Evolutionary conservation across 2,888 invertebrate species (phyloP), one percentile per base, ranked within the genome.

Genomic region (Papilio protenor): DNA sequence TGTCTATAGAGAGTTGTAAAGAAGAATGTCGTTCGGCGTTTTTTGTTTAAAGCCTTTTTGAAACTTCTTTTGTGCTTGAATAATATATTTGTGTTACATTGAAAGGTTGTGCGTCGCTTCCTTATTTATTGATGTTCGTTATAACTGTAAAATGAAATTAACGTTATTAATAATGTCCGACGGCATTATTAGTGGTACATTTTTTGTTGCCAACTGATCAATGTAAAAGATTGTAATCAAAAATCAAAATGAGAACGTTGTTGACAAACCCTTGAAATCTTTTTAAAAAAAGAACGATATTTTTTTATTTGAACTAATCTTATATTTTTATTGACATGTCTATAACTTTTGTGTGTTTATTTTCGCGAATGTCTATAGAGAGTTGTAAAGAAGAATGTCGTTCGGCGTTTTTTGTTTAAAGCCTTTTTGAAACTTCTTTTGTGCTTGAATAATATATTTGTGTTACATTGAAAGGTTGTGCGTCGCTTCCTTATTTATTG

Each of bases 301-400:
- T 47, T 47, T 4, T 49, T 16, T n/a, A n/a, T n/a, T n/a, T n/a
- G n/a, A n/a, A n/a, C n/a, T n/a, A n/a, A n/a, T n/a, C n/a, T 16
- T 21, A 33, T 10, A 18, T 55, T 21, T 52, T 18, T 72, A 33
- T 21, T 70, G 74, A 23, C 77, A 33, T n/a, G 33, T 77, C 77
- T 77, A 49, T 45, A 74, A 40, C 57, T 74, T 77, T 14, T n/a
- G 27, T 70, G 64, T 23, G 59, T 5, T 10, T 55, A 70, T 27
- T 14, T 40, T 16, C 69, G 59, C 81, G 86, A 88, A 89, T 89
- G 89, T 92, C 90, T 90, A 91, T 91, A 92, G 92, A 92, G 92
- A 93, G 92, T 91, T 90, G 89, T 90, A 89, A 89, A 84, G 85
- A 90, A 89, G 92, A 93, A 93, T 93, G 93, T 91, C 92, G 91